A percentile compares a stretch with the other conserved stretches of the same genome.
Conservation (phyloP, 2,797 vertebrate species). For the Brotogeris chrysoptera region DNA sequence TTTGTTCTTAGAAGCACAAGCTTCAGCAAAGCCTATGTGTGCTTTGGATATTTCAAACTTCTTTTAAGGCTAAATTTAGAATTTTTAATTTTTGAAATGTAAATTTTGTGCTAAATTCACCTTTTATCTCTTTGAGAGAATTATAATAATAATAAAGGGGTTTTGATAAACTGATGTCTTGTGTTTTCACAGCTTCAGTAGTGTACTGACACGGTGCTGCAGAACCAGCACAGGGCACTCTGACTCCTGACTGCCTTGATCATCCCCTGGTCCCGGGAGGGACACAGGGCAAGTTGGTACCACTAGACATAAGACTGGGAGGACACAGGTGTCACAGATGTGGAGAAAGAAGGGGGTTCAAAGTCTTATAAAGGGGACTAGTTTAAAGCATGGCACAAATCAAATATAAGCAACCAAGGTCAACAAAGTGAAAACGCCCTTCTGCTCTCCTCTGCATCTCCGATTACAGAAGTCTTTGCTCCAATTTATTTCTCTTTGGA, state of each 20-base stretch:
- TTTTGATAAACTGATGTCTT: neutral
- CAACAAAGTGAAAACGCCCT: constrained; percentile 20
- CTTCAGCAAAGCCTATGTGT: neutral
- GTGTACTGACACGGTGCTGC: neutral
- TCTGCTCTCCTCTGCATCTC: constrained; percentile 26
- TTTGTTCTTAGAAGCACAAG: neutral
- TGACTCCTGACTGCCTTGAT: neutral
- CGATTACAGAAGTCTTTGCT: constrained; percentile 18
- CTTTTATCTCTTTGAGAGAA: neutral
- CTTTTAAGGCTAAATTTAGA: neutral
- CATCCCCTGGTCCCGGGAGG: rapidly evolving
- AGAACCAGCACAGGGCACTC: neutral
- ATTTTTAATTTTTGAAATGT: neutral
- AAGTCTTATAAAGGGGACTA: neutral
- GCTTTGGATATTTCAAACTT: neutral
- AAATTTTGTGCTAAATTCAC: neutral
- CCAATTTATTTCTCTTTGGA: constrained; percentile 58
- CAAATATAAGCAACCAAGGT: constrained; percentile 9
- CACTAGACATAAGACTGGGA: neutral
- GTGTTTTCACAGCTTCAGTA: neutral
- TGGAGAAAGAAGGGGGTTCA: neutral
- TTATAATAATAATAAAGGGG: neutral
- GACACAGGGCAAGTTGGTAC: rapidly evolving
- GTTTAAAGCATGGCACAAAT: constrained; percentile 5
- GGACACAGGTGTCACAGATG: neutral